These are phyloP conservation scores for Actenoides hombroni DNA, from an alignment of 2,113 vertebrate genomes.

Conservation along the genomic window DNA sequence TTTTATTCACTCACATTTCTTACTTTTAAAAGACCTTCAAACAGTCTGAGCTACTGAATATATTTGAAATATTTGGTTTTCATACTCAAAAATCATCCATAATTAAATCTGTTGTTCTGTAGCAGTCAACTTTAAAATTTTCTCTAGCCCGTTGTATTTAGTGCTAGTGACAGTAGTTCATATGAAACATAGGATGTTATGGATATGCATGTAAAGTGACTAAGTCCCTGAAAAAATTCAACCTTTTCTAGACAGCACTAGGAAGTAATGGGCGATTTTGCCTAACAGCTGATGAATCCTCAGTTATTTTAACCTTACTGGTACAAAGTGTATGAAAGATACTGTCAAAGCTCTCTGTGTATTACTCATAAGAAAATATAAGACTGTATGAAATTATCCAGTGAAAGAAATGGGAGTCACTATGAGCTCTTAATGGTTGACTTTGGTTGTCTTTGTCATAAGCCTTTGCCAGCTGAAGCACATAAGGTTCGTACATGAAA, in stretches of 20 bases:
- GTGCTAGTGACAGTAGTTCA: not conserved
- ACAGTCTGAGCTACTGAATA: not conserved
- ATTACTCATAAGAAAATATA: not conserved
- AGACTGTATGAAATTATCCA: not conserved
- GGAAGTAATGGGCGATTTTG: not conserved
- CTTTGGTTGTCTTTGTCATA: not conserved
- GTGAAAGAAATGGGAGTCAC: not conserved
- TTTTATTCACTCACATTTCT: constrained; percentile 38
- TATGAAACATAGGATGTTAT: not conserved
- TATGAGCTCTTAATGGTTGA: not conserved
- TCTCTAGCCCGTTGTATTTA: not conserved
- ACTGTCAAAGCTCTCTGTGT: not conserved
- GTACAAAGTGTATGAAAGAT: not conserved
- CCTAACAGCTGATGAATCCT: not conserved
- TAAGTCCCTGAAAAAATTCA: not conserved
- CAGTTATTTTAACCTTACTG: not conserved
- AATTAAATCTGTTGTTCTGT: constrained; percentile 2
- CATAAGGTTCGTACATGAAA: not conserved
- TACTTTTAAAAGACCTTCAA: not conserved
- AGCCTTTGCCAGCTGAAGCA: not conserved
- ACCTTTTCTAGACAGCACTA: not conserved
- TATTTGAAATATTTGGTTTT: constrained; percentile 20
- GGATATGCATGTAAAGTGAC: not conserved
- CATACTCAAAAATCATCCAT: not conserved
- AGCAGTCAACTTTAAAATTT: not conserved